Evolutionary conservation across 2,113 vertebrate species (phyloP).

Genomic region (Brevimyrus niger): DNA sequence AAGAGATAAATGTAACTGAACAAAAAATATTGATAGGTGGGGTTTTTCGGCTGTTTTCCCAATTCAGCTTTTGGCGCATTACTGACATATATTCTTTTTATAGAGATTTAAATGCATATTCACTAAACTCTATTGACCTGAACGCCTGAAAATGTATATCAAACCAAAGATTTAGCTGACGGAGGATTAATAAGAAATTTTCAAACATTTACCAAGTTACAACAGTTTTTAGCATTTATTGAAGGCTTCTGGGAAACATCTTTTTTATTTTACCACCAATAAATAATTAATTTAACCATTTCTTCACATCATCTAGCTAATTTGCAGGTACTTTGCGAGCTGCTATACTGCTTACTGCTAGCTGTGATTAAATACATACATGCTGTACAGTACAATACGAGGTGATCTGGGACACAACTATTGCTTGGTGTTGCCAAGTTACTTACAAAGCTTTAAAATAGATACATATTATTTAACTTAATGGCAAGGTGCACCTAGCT

Average conservation of each 20-base stretch:
- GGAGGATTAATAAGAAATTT: not conserved
- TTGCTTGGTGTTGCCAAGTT: not conserved
- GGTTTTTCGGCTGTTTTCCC: not conserved
- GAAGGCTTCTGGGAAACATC: not conserved
- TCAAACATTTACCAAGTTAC: not conserved
- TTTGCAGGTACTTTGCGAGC: not conserved
- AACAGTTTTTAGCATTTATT: not conserved
- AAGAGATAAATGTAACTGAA: not conserved
- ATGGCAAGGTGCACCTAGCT: not conserved
- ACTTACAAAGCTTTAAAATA: not conserved
- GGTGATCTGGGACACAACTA: not conserved
- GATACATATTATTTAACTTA: constrained; percentile 5
- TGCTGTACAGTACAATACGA: not conserved
- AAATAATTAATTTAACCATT: not conserved
- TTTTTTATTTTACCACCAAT: not conserved
- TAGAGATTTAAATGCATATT: not conserved
- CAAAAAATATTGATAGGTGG: not conserved
- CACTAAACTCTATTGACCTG: not conserved
- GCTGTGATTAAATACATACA: not conserved
- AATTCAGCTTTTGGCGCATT: not conserved
- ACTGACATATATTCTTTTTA: not conserved
- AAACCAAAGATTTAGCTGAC: not conserved
- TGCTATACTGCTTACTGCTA: not conserved
- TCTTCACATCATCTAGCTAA: not conserved
- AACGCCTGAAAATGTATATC: not conserved